Percentiles rank a stretch among this genome's conserved stretches.
Conservation (phyloP, 2,888 invertebrate genomes). For the Pandemis corylana region DNA sequence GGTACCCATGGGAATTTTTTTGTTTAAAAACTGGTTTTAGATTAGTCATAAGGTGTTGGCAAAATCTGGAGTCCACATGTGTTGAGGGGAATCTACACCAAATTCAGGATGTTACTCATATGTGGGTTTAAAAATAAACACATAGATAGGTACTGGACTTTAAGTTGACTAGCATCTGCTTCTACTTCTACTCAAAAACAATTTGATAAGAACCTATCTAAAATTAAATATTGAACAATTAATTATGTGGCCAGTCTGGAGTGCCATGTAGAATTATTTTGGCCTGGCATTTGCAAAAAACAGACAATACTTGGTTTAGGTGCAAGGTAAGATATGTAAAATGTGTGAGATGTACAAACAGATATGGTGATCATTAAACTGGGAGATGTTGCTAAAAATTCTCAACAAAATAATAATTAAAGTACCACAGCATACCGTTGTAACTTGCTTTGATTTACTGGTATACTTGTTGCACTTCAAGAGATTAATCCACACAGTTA, state of each 20-base stretch:
- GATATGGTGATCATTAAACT: too few species aligned
- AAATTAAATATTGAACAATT: background rate
- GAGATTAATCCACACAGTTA: too few species aligned
- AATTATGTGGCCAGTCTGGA: background rate
- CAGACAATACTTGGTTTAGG: too few species aligned
- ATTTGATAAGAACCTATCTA: background rate
- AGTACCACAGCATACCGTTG: too few species aligned
- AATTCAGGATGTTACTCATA: constrained; percentile 33
- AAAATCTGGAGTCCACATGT: constrained; percentile 34
- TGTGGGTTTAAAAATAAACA: constrained; percentile 29
- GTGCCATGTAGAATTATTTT: background rate
- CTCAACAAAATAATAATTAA: too few species aligned
- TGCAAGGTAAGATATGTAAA: too few species aligned
- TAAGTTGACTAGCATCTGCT: background rate
- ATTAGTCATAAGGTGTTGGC: background rate
- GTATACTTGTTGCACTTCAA: too few species aligned
- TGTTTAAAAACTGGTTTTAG: background rate
- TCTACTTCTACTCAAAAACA: background rate
- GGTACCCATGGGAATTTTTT: background rate
- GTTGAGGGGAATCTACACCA: constrained; percentile 13
- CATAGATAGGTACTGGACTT: constrained; percentile 1
- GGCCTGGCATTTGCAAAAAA: too few species aligned
- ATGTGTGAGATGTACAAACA: too few species aligned
- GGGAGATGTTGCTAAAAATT: too few species aligned
- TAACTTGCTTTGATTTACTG: too few species aligned